Evolutionary conservation across 1,140 invertebrate genomes (phyloP), one percentile per base, ranked within the genome.

Genomic region (Brachionus manjavacas): DNA sequence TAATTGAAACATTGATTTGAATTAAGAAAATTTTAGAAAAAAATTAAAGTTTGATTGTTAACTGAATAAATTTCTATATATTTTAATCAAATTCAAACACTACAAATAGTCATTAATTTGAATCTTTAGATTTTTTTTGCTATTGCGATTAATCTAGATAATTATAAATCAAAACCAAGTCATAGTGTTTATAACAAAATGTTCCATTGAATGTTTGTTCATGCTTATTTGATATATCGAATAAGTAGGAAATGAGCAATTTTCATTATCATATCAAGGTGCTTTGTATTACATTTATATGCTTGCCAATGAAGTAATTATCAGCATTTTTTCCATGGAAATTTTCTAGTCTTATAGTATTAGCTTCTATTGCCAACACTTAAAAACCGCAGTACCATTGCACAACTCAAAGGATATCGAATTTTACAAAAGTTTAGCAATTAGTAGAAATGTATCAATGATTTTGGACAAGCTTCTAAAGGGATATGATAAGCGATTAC

Each of bases 401-500:
- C n/a, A n/a, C n/a, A n/a, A n/a, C 14, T 76, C 41, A 12, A 25
- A 20, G 25, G 79, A 81, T 14, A 41, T 9, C 14, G 79, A 81
- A n/a, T 81, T 60, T 31, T 9, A 55, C 14, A 39, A 31, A 43
- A 66, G 49, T 52, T 2, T 64, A 35, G 52, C 3, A n/a, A 81
- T 84, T 12, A 86, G 85, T 85, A 74, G 68, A 70, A 87, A 87
- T 84, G 84, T 87, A 11, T 85, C 85, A 2, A 25, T 31, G 23
- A 79, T 87, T 11, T 64, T 87, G 11, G 85, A 87, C 39, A 41
- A 81, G 25, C 83, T 87, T 16, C 60, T 87, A 20, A 76, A 84
- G 60, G 85, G 85, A 23, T 87, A 87, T 25, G 86, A 87, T 72
- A 86, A 86, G 60, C 83, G 86, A 55, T 72, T 87, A 25, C 52